These are phyloP conservation scores for Pelodiscus sinensis DNA, from an alignment of 2,113 vertebrate genomes.

Conservation along the genomic window DNA sequence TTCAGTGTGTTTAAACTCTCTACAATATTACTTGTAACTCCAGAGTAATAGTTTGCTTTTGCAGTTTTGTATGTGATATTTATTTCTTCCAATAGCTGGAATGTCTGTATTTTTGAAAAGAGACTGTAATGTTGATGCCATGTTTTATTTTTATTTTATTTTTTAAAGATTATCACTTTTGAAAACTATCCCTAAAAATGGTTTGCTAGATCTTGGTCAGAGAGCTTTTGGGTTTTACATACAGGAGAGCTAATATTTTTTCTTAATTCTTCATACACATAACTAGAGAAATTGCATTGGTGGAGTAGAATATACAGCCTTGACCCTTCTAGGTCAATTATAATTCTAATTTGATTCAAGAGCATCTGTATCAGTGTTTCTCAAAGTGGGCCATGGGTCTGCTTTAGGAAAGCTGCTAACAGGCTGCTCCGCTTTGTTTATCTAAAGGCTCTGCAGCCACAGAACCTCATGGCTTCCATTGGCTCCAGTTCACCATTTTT, in stretches of 20 bases:
- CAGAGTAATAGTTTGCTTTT: not conserved
- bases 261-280: conserved; percentile 9
- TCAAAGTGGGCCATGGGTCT: too few species aligned
- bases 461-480: too few species aligned
- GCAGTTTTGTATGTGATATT: not conserved
- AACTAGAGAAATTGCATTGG: not conserved
- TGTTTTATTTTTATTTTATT: not conserved
- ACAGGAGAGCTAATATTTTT: not conserved
- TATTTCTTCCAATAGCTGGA: not conserved
- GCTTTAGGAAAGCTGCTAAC: too few species aligned
- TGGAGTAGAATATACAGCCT: not conserved
- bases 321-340: not conserved
- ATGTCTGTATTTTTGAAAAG: not conserved
- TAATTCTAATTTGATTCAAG: not conserved
- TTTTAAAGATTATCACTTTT: not conserved
- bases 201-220: not conserved
- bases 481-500: too few species aligned
- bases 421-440: too few species aligned
- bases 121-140: not conserved
- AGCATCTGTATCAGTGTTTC: accelerated
- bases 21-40: not conserved
- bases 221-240: not conserved
- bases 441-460: too few species aligned
- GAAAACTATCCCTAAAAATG: not conserved
- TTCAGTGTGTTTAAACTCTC: not conserved